Conservation (phyloP, 2,888 invertebrate species). For the Tholera decimalis region DNA sequence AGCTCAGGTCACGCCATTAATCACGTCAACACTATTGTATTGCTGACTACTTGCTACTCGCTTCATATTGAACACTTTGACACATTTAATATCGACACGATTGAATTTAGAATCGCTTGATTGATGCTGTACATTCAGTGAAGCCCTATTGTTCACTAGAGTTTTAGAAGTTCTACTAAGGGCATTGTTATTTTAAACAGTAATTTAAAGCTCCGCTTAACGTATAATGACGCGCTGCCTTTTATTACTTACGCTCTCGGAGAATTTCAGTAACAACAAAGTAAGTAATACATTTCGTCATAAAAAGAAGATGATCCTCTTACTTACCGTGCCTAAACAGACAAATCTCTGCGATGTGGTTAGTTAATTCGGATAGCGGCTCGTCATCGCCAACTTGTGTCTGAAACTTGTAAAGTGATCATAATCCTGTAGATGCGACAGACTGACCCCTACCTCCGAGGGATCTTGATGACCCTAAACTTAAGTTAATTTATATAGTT, state of each 20-base stretch:
- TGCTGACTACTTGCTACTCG: slow-evolving; percentile 66
- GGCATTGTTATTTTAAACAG: slow-evolving; percentile 15
- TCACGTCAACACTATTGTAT: slow-evolving; percentile 76
- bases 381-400: slow-evolving; percentile 55
- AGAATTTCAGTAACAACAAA: slow-evolving; percentile 16
- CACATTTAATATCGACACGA: slow-evolving; percentile 51
- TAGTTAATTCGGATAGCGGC: slow-evolving; percentile 39
- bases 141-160: neutral
- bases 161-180: slow-evolving; percentile 12
- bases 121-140: slow-evolving; percentile 17
- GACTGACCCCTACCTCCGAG: slow-evolving; percentile 54
- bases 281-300: slow-evolving; percentile 11
- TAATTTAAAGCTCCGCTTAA: neutral
- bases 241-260: neutral
- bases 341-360: slow-evolving; percentile 42
- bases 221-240: neutral
- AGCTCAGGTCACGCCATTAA: slow-evolving; percentile 75
- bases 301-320: slow-evolving; percentile 23
- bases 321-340: slow-evolving; percentile 25
- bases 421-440: slow-evolving; percentile 57
- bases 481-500: slow-evolving; percentile 55
- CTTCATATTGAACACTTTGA: slow-evolving; percentile 68
- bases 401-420: slow-evolving; percentile 61
- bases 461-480: slow-evolving; percentile 64
- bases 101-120: slow-evolving; percentile 41